Evolutionary conservation across 2,888 invertebrate species (phyloP).

Genomic region (Perdita meconis): DNA sequence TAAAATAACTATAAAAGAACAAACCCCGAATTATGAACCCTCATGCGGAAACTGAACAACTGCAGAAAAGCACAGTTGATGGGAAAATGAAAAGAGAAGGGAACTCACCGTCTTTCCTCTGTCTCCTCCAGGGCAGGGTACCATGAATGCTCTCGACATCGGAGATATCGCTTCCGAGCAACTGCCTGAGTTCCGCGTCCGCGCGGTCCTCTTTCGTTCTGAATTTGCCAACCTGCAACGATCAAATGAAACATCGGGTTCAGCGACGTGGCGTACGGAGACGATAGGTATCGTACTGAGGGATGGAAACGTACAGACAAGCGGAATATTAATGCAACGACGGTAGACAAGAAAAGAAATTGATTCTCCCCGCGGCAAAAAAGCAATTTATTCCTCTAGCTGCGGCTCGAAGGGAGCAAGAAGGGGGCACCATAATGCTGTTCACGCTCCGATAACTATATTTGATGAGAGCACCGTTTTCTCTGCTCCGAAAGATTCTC

Average conservation of each 20-base stretch:
- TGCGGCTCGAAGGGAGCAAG: neutral
- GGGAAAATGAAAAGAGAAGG: neutral
- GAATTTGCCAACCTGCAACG: slow-evolving; percentile 89
- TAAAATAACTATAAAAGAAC: too few species aligned
- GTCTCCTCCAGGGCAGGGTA: slow-evolving; percentile 87
- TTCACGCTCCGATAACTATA: slow-evolving; percentile 55
- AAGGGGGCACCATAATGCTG: slow-evolving; percentile 42
- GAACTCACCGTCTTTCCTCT: slow-evolving; percentile 85
- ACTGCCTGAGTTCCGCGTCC: slow-evolving; percentile 91
- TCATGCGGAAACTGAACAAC: too few species aligned
- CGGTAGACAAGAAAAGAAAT: slow-evolving; percentile 44
- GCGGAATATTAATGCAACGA: slow-evolving; percentile 53
- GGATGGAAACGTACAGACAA: slow-evolving; percentile 45
- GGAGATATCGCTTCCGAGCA: slow-evolving; percentile 88
- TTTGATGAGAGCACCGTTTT: slow-evolving; percentile 23
- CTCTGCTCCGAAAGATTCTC: slow-evolving; percentile 24
- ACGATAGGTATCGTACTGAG: slow-evolving; percentile 22
- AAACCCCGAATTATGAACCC: too few species aligned
- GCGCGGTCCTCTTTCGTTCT: slow-evolving; percentile 91
- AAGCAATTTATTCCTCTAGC: slow-evolving; percentile 41
- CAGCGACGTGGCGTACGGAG: neutral
- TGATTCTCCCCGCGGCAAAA: slow-evolving; percentile 47
- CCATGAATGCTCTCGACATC: slow-evolving; percentile 87
- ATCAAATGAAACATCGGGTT: slow-evolving; percentile 27
- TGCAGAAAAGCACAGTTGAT: too few species aligned